Evolutionary conservation across 2,797 vertebrate species (phyloP), one percentile per base, ranked within the genome.

Genomic region (Scolopax bukidnonensis): DNA sequence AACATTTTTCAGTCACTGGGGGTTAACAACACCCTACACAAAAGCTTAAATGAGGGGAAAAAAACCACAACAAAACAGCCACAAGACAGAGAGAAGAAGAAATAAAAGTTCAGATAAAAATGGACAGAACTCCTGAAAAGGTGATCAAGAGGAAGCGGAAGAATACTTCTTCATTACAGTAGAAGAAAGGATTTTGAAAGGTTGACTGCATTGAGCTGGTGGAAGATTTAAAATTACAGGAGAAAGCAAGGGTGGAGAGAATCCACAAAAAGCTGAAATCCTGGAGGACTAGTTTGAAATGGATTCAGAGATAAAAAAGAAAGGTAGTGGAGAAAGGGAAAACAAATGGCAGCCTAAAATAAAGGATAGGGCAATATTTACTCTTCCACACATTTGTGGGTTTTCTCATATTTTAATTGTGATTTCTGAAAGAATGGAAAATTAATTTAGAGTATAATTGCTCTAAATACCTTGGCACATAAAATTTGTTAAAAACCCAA

Each of bases 261-360:
- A 82, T 53, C 68, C 45, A 56, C 19, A 38, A 67, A 87, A 67
- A 78, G n/a, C 10, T 89, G 63, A 67, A 92, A 93, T 89, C 68
- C 78, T 85, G 40, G 23, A 84, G 38, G 38, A 68, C 17, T 32
- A 84, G 30, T 76, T 11, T 91, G 56, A 94, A 95, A 94, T 40
- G 36, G 33, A 84, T 84, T 96, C 70, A 90, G 87, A 70, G 56
- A 75, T 74, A 56, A 93, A 95, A 94, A 89, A 65, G 41, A 28
- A 92, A 90, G 45, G n/a, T 40, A 87, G 87, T 40, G 51, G 80
- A 76, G 36, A 48, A 76, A 89, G 53, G 12, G 8, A 87, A 88
- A 94, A 95, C 30, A 95, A 94, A 86, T 0, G 79, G 40, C 21
- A 89, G 59, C 60, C 51, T 76, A 61, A 89, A 95, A 84, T 28